Base-by-base conservation (phyloP, 2,113 vertebrate species). In the Fregata magnificens region DNA sequence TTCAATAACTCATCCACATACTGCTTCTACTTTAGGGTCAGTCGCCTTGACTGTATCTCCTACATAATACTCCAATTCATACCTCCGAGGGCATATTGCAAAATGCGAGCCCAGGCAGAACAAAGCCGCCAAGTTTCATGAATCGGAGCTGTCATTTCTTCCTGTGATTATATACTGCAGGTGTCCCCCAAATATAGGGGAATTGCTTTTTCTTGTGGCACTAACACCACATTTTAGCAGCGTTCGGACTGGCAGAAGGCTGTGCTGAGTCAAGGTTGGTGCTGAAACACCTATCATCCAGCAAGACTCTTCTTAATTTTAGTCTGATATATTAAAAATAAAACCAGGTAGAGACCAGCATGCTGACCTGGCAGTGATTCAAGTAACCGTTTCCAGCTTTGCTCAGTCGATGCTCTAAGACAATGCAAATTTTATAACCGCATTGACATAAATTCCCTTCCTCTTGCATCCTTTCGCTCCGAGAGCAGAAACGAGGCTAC, bases 101-200 rank as follows among this genome's bases (percentile, higher is more conserved):
- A 58, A 66, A 21, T 7, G 18, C 0, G 3, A 84, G 10, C 13
- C 9, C 11, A 4, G 53, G 49, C 17, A 40, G 25, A 62, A 25
- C 20, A 31, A 81, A 62, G 8, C 29, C n/a, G 59, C 63, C 3
- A 28, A 40, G 26, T 11, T 24, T 63, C 26, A 1, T 2, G 8
- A 29, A 36, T 16, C 0, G 6, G 26, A 62, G 7, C 14, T 70
- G 8, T 5, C 9, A 2, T 62, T 81, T 84, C 34, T 63, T 13
- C 44, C 49, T 40, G 20, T 34, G 29, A n/a, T 82, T 77, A 2
- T 6, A 2, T 0, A 4, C 20, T 2, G 6, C 2, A 21, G 26
- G 3, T 50, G 13, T 26, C n/a, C 38, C 40, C 52, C 65, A 42
- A 71, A 34, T 4, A 22, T 1, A 3, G 22, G n/a, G 7, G 65